Evolutionary conservation across 2,888 invertebrate genomes (phyloP).

Genomic region (Troides helena): DNA sequence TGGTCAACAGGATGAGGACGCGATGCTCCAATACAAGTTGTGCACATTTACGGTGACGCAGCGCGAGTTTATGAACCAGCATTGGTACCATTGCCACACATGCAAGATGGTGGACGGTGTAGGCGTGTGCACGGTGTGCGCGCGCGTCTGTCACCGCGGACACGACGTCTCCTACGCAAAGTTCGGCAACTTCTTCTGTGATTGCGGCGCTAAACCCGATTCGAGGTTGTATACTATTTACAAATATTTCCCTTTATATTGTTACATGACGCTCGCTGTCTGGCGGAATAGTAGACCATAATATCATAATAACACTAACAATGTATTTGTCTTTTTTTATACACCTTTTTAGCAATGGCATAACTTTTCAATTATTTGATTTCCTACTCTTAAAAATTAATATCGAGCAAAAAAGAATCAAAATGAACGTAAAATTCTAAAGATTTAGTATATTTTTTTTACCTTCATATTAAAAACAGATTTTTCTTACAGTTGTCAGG

Average conservation of each 20-base stretch:
- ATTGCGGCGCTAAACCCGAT: slow-evolving; percentile 98
- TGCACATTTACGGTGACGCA: slow-evolving; percentile 98
- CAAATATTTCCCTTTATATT: neutral
- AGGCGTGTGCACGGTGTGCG: slow-evolving; percentile 98
- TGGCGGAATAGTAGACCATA: too few relatives aligned
- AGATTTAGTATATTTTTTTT: neutral
- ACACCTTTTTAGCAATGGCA: too few relatives aligned
- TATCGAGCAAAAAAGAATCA: too few relatives aligned
- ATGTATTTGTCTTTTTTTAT: too few relatives aligned
- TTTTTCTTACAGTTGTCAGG: slow-evolving; percentile 61
- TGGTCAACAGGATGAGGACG: slow-evolving; percentile 87
- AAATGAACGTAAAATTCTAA: too few relatives aligned
- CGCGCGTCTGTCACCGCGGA: slow-evolving; percentile 96
- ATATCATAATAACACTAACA: too few relatives aligned
- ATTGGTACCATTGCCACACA: slow-evolving; percentile 99
- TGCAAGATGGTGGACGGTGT: slow-evolving; percentile 99
- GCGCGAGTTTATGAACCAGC: slow-evolving; percentile 98
- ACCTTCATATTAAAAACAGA: neutral
- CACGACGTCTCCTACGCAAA: slow-evolving; percentile 98
- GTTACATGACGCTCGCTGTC: too few relatives aligned
- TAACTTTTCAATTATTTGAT: too few relatives aligned
- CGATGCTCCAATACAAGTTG: slow-evolving; percentile 90
- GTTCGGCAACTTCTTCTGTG: slow-evolving; percentile 99
- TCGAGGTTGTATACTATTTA: slow-evolving; percentile 60
- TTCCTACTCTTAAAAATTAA: too few relatives aligned